Percentiles rank a stretch among this genome's conserved stretches.
Conservation (phyloP, 2,113 vertebrate species). For the Tiliqua scincoides region DNA sequence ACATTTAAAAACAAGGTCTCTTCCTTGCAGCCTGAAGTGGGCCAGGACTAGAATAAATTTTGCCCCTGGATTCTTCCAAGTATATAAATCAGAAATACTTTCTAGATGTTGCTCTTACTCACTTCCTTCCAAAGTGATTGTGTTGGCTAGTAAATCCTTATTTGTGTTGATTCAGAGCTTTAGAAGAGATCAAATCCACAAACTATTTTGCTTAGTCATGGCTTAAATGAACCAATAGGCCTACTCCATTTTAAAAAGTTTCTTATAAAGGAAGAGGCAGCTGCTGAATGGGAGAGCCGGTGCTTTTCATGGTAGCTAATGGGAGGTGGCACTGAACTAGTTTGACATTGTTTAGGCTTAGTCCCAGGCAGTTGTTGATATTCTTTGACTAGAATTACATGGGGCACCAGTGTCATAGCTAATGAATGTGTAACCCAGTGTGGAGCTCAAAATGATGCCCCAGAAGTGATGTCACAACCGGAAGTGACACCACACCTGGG, state of each 20-base stretch:
- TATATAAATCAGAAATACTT: not conserved
- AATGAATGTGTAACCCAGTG: too few species aligned
- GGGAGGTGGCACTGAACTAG: not conserved
- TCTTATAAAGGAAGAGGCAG: not conserved
- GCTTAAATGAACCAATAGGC: not conserved
- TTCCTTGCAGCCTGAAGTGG: too few species aligned
- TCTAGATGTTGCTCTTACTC: not conserved
- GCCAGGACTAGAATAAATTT: not conserved
- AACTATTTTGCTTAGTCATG: too few species aligned
- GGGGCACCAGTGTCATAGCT: too few species aligned
- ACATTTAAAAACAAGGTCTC: not conserved
- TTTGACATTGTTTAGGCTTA: not conserved
- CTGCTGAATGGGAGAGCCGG: not conserved
- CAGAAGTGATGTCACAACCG: too few species aligned
- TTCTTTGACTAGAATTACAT: not conserved
- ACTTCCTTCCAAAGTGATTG: not conserved
- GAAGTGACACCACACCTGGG: too few species aligned
- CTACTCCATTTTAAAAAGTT: not conserved
- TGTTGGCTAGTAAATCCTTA: not conserved
- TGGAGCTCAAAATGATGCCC: too few species aligned
- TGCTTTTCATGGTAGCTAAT: not conserved
- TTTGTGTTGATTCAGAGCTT: not conserved
- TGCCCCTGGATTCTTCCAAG: not conserved
- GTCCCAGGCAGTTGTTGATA: not conserved
- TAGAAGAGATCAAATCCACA: not conserved